Base-by-base conservation (phyloP, 2,888 invertebrate species). In the Pachymerium ferrugineum region DNA sequence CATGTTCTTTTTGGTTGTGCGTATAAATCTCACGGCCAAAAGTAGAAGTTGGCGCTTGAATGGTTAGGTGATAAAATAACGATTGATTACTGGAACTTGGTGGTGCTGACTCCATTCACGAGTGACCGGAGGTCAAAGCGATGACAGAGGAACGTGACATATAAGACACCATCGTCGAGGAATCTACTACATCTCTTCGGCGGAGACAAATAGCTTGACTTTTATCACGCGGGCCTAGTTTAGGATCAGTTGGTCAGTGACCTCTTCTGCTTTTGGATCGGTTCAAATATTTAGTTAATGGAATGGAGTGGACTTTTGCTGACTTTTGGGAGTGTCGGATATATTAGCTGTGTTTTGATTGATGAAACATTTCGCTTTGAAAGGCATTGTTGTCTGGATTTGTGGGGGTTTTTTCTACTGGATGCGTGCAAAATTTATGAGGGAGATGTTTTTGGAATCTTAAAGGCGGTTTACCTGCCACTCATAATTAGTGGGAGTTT, bases 61-160 rank as follows among this genome's bases (percentile, higher is more conserved):
- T 62, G 62, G 62, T 62, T 62, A 62, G 62, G 62, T 62, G 62
- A 62, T 62, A 62, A 62, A 62, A 62, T 62, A 62, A 62, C 62
- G 62, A 62, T 62, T 62, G 62, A 62, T 62, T 62, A 62, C 62
- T 62, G 62, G 62, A 62, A 62, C 62, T 62, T 62, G 62, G 62
- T 25, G 62, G 62, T 62, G 25, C 62, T 25, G 62, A 62, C 62
- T 62, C 62, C 62, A 62, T 62, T 62, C 62, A 62, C 62, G 62
- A 62, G 62, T 62, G 62, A 62, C 62, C 62, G 62, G 62, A 62
- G 62, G 62, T 62, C 62, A 62, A 62, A 62, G 62, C 62, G 62
- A 62, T 62, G 62, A 62, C 62, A 62, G 62, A 62, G 8, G 62
- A 62, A 62, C 62, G 62, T 62, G 62, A 62, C 62, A 62, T 62